Base-by-base conservation (phyloP, 2,797 vertebrate genomes). In the Chelon labrosus region DNA sequence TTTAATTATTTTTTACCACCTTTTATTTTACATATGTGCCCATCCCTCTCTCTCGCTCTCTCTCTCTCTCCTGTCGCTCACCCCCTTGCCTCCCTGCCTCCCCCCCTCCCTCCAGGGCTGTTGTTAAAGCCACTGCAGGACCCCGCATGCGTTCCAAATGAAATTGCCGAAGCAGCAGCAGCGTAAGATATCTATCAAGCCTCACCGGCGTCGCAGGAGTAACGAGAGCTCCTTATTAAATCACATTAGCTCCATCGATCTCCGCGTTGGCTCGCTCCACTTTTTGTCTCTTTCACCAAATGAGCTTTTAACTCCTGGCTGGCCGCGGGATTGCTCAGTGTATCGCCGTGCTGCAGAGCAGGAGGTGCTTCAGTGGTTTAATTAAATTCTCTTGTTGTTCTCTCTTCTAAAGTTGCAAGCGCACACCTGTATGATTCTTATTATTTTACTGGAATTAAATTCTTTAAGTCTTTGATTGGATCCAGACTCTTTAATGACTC, bases 181-280 rank as follows among this genome's bases (percentile, higher is more conserved):
- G 88, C 85, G 82, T 80, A 80, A 86, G 82, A 89, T 89, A 91
- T 93, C 91, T 88, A 91, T 94, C 91, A 91, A 80, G 72, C 77
- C 63, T 89, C 75, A 83, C 65, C 52, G 49, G 82, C 82, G 58
- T 82, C 54, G 64, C 77, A 47, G 77, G 71, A 89, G 87, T 77
- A 92, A 91, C 83, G 86, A 82, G 90, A 70, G 85, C 82, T 78
- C 86, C 89, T 92, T 90, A 94, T 93, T 93, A 94, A 94, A 93
- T 94, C 90, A 91, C 90, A 91, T 92, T 93, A 91, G 87, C 82
- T 78, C 65, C 86, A 95, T 93, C 86, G 90, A 94, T 94, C 89
- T 82, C 84, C 56, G 47, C 56, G 65, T 89, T 92, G 90, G 92
- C 89, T 83, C 44, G 44, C 71, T 80, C 54, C n/a, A 75, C 75